phyloP scores from a whole-genome alignment of 2,113 vertebrate species.

The Barbus barbus region DNA sequence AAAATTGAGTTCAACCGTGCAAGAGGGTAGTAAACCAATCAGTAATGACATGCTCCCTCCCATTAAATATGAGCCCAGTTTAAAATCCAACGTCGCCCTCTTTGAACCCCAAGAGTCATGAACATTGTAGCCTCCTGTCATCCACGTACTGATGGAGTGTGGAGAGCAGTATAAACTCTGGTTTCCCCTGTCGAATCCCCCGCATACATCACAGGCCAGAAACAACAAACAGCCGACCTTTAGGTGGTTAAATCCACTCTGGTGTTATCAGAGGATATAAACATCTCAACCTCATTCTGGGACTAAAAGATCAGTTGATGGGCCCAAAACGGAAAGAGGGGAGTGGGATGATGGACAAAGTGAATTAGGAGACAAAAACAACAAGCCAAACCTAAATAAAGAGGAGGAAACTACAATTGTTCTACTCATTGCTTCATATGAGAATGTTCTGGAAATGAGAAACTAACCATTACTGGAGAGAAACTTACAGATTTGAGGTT shows the following conservation, averaged over 20 bases:
- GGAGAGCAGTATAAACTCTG: conserved; percentile 18
- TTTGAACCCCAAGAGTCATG: not conserved
- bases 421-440: conserved; percentile 1
- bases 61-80: not conserved
- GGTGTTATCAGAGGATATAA: conserved; percentile 17
- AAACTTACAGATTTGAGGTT: conserved; percentile 3
- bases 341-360: not conserved
- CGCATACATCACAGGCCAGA: conserved; percentile 29
- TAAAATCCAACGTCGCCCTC: conserved; percentile 5
- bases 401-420: conserved; percentile 17
- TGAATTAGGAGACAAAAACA: conserved; percentile 12
- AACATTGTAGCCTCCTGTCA: not conserved
- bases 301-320: not conserved
- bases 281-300: conserved; percentile 23
- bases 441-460: conserved; percentile 16
- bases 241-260: conserved; percentile 30
- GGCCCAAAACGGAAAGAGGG: not conserved
- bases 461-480: not conserved
- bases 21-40: not conserved
- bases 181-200: conserved; percentile 7
- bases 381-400: conserved; percentile 34
- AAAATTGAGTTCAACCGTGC: not conserved
- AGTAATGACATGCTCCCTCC: not conserved
- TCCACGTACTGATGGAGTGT: conserved; percentile 32
- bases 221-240: conserved; percentile 32